Evolutionary conservation across 2,888 invertebrate species (phyloP).

Genomic region (Blera fallax): DNA sequence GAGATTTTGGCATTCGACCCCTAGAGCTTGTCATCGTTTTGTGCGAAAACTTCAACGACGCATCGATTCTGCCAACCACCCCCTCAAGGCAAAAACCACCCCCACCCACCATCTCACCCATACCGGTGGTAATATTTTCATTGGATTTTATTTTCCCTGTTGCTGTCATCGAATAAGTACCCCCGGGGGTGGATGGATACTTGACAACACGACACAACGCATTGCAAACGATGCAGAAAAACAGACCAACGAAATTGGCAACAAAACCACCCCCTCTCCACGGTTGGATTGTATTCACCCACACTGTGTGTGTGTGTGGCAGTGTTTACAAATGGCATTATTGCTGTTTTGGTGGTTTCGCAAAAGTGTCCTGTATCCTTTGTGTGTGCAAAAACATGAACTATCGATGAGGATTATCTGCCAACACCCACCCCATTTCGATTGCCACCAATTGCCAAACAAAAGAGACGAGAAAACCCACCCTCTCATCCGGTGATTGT

Average conservation of each 20-base stretch:
- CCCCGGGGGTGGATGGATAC: slow-evolving; percentile 47
- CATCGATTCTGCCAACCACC: slow-evolving; percentile 44
- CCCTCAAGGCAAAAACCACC: slow-evolving; percentile 30
- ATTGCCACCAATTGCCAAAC: slow-evolving; percentile 53
- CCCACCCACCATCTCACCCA: not conserved
- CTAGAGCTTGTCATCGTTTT: slow-evolving; percentile 31
- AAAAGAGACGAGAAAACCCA: slow-evolving; percentile 17
- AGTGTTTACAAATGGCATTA: slow-evolving; percentile 69
- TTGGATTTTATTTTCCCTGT: slow-evolving; percentile 68
- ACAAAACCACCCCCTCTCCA: slow-evolving; percentile 13
- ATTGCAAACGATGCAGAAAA: slow-evolving; percentile 70
- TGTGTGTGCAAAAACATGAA: slow-evolving; percentile 60
- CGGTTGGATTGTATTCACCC: slow-evolving; percentile 9
- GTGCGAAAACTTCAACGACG: slow-evolving; percentile 63
- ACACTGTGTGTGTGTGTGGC: no score
- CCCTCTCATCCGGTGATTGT: slow-evolving; percentile 56
- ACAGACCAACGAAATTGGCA: slow-evolving; percentile 58
- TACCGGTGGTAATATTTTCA: slow-evolving; percentile 65
- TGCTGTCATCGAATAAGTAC: slow-evolving; percentile 65
- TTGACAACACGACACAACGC: slow-evolving; percentile 48
- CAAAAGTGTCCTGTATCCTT: slow-evolving; percentile 55
- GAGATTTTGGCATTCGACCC: slow-evolving; percentile 51
- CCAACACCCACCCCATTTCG: slow-evolving; percentile 56
- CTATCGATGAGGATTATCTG: slow-evolving; percentile 71
- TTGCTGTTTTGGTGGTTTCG: slow-evolving; percentile 69